phyloP scores from a whole-genome alignment of 2,888 invertebrate species.

The Tetragonula carbonaria region DNA sequence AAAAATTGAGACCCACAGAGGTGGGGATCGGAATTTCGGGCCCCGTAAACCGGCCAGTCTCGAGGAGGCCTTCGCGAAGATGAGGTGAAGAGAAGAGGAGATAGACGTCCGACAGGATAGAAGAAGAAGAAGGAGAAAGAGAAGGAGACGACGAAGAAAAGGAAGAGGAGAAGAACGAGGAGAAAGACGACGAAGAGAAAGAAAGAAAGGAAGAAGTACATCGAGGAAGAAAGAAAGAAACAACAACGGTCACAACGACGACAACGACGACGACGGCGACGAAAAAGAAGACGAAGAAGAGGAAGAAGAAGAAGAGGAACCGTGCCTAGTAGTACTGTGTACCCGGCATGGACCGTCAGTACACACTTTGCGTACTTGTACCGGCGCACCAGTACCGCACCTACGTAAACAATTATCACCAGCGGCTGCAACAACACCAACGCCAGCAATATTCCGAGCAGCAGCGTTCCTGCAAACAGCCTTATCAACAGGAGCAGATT shows the following conservation, averaged over 20 bases:
- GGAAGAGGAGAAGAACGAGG: slow-evolving; percentile 52
- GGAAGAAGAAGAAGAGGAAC: slow-evolving; percentile 59
- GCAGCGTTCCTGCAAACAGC: slow-evolving; percentile 53
- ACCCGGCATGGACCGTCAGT: slow-evolving; percentile 83
- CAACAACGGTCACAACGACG: slow-evolving; percentile 34
- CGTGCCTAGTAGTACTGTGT: slow-evolving; percentile 67
- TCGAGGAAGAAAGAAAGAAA: slow-evolving; percentile 55
- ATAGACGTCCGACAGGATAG: slow-evolving; percentile 62
- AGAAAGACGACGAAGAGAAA: slow-evolving; percentile 63
- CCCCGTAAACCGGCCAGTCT: slow-evolving; percentile 83
- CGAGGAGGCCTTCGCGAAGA: slow-evolving; percentile 83
- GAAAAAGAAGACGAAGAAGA: slow-evolving; percentile 45
- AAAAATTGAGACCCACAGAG: slow-evolving; percentile 81
- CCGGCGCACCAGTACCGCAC: slow-evolving; percentile 83
- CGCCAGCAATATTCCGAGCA: slow-evolving; percentile 60
- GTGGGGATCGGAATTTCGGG: slow-evolving; percentile 84
- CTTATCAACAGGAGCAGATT: slow-evolving; percentile 76
- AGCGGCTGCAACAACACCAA: slow-evolving; percentile 64
- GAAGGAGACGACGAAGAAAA: slow-evolving; percentile 63
- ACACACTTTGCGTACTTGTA: slow-evolving; percentile 83
- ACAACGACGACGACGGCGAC: slow-evolving; percentile 31
- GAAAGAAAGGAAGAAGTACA: slow-evolving; percentile 25
- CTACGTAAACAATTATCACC: slow-evolving; percentile 79
- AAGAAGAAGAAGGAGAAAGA: slow-evolving; percentile 58
- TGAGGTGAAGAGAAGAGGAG: slow-evolving; percentile 78